Percentiles rank a stretch among this genome's conserved stretches.
phyloP scores from a whole-genome alignment of 2,113 vertebrate genomes.

The Ictidomys tridecemlineatus region DNA sequence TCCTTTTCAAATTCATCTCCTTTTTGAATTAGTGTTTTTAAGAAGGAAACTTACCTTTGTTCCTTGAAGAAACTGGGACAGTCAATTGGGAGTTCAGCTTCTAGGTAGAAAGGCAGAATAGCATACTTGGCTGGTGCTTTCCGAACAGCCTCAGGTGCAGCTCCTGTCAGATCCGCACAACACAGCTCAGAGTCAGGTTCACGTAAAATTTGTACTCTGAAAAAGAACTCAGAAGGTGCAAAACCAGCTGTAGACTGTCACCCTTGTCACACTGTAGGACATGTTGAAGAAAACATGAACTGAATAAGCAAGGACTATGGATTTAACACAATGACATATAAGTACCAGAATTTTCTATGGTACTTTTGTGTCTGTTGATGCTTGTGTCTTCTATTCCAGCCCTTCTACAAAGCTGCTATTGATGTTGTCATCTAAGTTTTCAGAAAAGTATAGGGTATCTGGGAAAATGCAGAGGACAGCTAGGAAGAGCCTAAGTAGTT shows the following conservation, averaged over 20 bases:
- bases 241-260: neutral
- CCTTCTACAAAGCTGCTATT: neutral
- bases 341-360: neutral
- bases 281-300: neutral
- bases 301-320: neutral
- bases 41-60: conserved; percentile 31
- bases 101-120: neutral
- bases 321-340: neutral
- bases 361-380: neutral
- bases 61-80: conserved; percentile 12
- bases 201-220: neutral
- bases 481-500: neutral
- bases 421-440: neutral
- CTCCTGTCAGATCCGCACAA: neutral
- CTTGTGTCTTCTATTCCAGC: neutral
- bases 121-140: neutral
- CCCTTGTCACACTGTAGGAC: neutral
- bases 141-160: neutral
- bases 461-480: neutral
- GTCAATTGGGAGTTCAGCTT: neutral
- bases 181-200: neutral
- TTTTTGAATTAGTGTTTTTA: conserved; percentile 41
- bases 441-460: neutral
- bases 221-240: neutral
- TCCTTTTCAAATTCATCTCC: conserved; percentile 66